These are phyloP conservation scores for Subanguina moxae DNA, from an alignment of 1,140 invertebrate species.

Conservation along the genomic window DNA sequence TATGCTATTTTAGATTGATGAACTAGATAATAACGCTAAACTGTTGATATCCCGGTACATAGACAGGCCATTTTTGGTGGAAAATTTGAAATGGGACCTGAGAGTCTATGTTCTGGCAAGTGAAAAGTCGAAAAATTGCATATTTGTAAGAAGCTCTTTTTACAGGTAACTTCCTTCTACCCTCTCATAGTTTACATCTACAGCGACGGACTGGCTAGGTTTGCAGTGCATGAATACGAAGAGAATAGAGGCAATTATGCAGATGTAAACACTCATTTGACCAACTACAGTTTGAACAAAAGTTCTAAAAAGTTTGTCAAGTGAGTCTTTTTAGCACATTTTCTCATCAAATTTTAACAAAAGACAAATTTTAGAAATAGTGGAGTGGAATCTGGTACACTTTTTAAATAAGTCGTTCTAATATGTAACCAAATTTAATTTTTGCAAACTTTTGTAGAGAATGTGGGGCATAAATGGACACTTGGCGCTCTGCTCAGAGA, in stretches of 20 bases:
- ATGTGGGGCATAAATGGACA: conserved; percentile 63
- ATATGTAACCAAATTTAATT: not conserved
- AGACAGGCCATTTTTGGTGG: conserved; percentile 81
- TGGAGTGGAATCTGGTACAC: no score
- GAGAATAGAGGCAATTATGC: conserved; percentile 14
- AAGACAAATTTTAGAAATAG: not conserved
- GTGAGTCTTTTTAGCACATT: conserved; percentile 11
- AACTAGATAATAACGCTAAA: conserved; percentile 37
- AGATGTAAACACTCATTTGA: conserved; percentile 69
- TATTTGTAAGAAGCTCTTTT: not conserved
- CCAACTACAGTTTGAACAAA: conserved; percentile 96
- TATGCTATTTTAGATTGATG: conserved; percentile 41
- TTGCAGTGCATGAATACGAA: conserved; percentile 72
- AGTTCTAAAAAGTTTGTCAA: conserved; percentile 41
- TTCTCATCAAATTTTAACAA: not conserved
- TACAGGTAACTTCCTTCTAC: conserved; percentile 78
- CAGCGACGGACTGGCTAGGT: conserved; percentile 83
- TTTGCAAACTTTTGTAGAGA: conserved; percentile 4
- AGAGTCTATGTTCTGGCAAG: conserved; percentile 79
- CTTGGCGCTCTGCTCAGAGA: conserved; percentile 63
- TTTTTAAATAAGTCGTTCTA: no score
- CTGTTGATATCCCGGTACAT: conserved; percentile 72
- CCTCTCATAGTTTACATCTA: conserved; percentile 80
- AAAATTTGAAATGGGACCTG: conserved; percentile 92
- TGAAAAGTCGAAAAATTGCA: not conserved